A percentile compares a stretch with the other conserved stretches of the same genome.
phyloP scores from a whole-genome alignment of 2,888 invertebrate genomes.

The Amaurobius ferox region DNA sequence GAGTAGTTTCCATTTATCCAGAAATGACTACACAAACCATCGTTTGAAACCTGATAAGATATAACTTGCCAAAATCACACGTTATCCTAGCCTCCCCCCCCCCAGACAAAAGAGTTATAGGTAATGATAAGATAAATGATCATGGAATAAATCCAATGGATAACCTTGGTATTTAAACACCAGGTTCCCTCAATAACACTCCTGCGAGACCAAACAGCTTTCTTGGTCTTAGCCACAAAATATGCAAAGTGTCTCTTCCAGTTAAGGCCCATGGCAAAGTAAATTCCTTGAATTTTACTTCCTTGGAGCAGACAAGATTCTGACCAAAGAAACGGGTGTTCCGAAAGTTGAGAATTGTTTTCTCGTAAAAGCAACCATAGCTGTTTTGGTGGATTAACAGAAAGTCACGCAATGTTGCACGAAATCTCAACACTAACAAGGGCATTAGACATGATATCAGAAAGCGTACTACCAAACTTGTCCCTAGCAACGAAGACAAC shows the following conservation, averaged over 20 bases:
- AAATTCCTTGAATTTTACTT: no score
- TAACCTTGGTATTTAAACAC: no score
- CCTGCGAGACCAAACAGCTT: background rate
- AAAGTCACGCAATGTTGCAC: no score
- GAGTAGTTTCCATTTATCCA: no score
- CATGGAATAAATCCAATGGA: no score
- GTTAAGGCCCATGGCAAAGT: no score
- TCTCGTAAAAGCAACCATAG: background rate
- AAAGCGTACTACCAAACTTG: background rate
- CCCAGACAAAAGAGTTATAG: background rate
- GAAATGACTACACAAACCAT: background rate
- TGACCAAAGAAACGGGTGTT: background rate
- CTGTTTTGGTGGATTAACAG: background rate
- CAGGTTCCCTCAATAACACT: background rate
- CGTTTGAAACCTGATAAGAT: no score
- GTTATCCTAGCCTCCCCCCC: background rate
- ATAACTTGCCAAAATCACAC: background rate
- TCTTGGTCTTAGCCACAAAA: background rate
- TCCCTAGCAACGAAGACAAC: background rate
- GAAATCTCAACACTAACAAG: background rate
- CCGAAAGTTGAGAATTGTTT: background rate
- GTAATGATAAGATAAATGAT: background rate
- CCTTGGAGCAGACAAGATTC: no score
- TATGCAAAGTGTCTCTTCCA: no score
- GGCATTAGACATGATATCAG: background rate